phyloP scores from a whole-genome alignment of 2,888 invertebrate genomes.

The Megalurothrips usitatus region DNA sequence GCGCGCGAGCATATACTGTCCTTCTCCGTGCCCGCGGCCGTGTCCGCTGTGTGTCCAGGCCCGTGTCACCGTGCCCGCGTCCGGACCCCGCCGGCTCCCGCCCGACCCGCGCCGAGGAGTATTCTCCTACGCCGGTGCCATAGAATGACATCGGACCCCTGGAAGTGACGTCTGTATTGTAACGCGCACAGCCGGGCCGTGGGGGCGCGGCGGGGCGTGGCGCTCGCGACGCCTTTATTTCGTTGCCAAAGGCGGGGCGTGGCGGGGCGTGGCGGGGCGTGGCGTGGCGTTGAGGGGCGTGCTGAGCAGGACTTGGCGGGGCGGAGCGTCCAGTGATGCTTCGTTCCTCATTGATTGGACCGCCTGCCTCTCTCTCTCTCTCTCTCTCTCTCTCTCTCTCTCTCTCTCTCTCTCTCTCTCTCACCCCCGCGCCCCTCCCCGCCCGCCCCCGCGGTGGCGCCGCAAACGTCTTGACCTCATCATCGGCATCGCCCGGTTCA shows the following conservation, averaged over 20 bases:
- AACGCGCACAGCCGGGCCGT: neutral
- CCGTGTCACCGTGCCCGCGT: too few relatives aligned
- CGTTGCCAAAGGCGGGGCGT: neutral
- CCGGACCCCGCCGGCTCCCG: too few relatives aligned
- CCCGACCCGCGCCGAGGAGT: too few relatives aligned
- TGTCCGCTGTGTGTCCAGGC: too few relatives aligned
- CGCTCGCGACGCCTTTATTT: neutral
- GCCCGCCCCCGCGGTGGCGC: neutral
- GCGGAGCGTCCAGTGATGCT: constrained; percentile 9
- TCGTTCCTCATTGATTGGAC: constrained; percentile 19
- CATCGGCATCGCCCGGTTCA: constrained; percentile 2
- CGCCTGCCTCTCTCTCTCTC: constrained; percentile 14
- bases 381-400: constrained; percentile 18
- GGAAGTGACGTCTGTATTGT: neutral
- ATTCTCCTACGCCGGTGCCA: neutral
- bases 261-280: neutral
- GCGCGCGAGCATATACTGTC: too few relatives aligned
- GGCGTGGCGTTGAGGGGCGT: neutral
- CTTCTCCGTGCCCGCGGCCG: too few relatives aligned
- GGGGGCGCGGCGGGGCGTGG: neutral
- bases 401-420: constrained; percentile 6
- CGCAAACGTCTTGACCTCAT: constrained; percentile 17
- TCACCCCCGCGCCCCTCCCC: neutral
- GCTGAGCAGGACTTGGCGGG: neutral
- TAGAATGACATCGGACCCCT: neutral